Evolutionary conservation across 2,888 invertebrate genomes (phyloP).

Genomic region (Nemotelus pantherinus): DNA sequence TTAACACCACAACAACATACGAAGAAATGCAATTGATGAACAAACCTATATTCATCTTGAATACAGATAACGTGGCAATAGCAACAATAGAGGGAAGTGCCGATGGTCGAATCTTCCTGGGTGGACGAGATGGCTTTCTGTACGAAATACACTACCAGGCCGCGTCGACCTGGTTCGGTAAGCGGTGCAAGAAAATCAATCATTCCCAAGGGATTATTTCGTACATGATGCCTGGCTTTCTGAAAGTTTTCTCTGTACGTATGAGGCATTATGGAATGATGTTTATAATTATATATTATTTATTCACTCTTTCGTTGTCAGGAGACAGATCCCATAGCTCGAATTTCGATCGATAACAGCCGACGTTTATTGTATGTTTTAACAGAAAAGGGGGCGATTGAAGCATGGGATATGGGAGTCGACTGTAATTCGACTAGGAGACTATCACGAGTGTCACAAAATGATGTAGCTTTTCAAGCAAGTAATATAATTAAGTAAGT

Average conservation of each 20-base stretch:
- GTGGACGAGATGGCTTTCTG: conserved; percentile 92
- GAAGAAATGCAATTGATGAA: conserved; percentile 91
- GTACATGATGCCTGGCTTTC: conserved; percentile 88
- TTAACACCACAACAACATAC: conserved; percentile 56
- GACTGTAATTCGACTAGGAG: conserved; percentile 78
- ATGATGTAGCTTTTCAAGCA: conserved; percentile 78
- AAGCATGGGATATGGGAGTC: conserved; percentile 88
- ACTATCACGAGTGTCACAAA: conserved; percentile 79
- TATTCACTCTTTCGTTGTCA: conserved; percentile 62
- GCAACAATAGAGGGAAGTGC: conserved; percentile 82
- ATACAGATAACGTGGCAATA: conserved; percentile 89
- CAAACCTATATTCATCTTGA: conserved; percentile 92
- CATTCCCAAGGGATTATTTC: conserved; percentile 90
- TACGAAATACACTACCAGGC: conserved; percentile 96
- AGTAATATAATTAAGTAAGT: conserved; percentile 83
- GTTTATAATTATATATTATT: too few species aligned
- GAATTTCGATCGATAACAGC: conserved; percentile 88
- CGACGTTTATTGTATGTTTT: conserved; percentile 89
- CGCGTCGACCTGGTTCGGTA: conserved; percentile 92
- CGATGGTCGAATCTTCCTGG: conserved; percentile 91
- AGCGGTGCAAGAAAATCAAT: conserved; percentile 93
- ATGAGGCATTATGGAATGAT: neutral
- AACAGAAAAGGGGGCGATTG: conserved; percentile 87
- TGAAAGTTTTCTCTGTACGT: conserved; percentile 73
- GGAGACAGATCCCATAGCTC: conserved; percentile 89